Base-by-base conservation (phyloP, 2,113 vertebrate species). In the Myotis lucifugus region DNA sequence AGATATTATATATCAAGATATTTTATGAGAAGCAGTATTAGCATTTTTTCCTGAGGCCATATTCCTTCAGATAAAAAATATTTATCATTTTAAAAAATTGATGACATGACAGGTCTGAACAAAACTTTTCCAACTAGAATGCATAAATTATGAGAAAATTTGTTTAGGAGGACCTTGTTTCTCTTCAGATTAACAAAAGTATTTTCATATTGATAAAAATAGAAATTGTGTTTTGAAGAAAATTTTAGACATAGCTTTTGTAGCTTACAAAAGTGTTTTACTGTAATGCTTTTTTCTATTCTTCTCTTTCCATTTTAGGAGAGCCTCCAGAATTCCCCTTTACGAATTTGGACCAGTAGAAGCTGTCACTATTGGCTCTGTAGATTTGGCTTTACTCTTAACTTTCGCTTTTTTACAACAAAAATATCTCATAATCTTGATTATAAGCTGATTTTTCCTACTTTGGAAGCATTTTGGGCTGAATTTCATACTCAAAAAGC, bases 291-390 rank as follows among this genome's bases (percentile, higher is more conserved):
- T 93, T 94, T 97, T 93, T 95, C 85, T 95, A 72, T 97, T 97
- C 92, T 96, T 97, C 69, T 97, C 67, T 97, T 97, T 95, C 93
- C 88, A 34, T 97, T 97, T 97, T 94, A 97, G 96, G 97, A 97
- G 95, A 96, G 86, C 94, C 96, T 97, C 96, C 96, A 97, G 97
- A 95, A 95, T 95, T 84, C 92, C 96, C 96, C 88, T 94, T 97
- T 96, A 94, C 27, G 82, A 97, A 96, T 96, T 95, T 81, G 97
- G 96, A 97, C 91, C 95, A 84, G 95, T 97, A 97, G 97, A 97
- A 96, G 95, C 97, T 97, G 93, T 97, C 97, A 96, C 50, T 97
- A 97, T 95, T 97, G 97, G 95, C 95, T 97, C 97, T 96, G 93
- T 95, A 96, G 96, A 93, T 88, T 91, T 97, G 88, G 94, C 97